A percentile compares a stretch with the other conserved stretches of the same genome.
Evolutionary conservation across 2,797 vertebrate species (phyloP).

Genomic region (Taeniopygia guttata): DNA sequence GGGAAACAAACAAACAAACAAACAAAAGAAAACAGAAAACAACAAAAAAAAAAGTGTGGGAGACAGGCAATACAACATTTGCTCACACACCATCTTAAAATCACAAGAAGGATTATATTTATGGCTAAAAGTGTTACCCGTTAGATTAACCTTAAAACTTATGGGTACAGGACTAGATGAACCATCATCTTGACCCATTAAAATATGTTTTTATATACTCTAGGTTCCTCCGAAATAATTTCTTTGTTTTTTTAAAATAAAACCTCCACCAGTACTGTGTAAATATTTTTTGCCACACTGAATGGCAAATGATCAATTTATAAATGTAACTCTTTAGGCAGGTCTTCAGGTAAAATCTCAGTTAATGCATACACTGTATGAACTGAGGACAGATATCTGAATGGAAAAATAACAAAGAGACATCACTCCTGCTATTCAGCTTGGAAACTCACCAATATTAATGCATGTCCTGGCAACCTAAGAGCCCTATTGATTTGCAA

Average conservation of each 20-base stretch:
- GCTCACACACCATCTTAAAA: not conserved
- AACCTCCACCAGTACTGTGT: not conserved
- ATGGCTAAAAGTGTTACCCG: not conserved
- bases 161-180: not conserved
- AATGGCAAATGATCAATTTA: not conserved
- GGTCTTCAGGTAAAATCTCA: not conserved
- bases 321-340: not conserved
- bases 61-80: not conserved
- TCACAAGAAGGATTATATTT: not conserved
- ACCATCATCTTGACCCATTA: not conserved
- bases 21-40: not conserved
- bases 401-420: not conserved
- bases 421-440: not conserved
- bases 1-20: not conserved
- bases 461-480: slow-evolving; percentile 31
- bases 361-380: not conserved
- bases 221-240: not conserved
- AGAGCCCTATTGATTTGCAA: slow-evolving; percentile 47
- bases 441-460: slow-evolving; percentile 16
- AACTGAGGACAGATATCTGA: not conserved
- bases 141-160: not conserved
- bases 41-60: not conserved
- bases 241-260: not conserved
- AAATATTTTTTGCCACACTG: not conserved
- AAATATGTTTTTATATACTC: not conserved